phyloP scores from a whole-genome alignment of 2,888 invertebrate genomes.

The Trimorus sp. region DNA sequence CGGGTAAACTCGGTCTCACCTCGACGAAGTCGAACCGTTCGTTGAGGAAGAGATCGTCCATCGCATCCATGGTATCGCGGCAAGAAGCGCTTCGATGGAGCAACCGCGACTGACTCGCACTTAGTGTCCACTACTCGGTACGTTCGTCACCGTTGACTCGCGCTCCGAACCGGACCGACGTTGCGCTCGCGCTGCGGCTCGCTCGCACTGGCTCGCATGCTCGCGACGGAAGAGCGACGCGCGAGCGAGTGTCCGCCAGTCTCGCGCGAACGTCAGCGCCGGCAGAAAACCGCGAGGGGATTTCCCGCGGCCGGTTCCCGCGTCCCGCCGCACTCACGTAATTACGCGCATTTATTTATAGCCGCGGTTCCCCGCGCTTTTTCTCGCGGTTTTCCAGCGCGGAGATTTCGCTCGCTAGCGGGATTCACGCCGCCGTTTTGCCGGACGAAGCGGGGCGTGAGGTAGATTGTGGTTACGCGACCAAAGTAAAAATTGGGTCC shows the following conservation, averaged over 20 bases:
- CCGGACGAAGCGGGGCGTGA: not conserved
- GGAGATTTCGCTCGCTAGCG: not conserved
- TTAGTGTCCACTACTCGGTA: not conserved
- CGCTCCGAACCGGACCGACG: conserved; percentile 12
- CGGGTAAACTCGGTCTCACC: too few species aligned
- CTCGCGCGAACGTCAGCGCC: conserved; percentile 2
- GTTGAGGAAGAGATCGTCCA: conserved; percentile 47
- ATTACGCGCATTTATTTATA: conserved; percentile 3
- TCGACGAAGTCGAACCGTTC: conserved; percentile 49
- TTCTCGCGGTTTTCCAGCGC: not conserved
- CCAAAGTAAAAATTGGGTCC: too few species aligned
- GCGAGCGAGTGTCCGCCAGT: too few species aligned
- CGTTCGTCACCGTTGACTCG: conserved; percentile 24
- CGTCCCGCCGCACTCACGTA: conserved; percentile 7
- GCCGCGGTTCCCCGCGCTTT: not conserved
- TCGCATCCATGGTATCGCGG: conserved; percentile 30
- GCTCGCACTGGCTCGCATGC: conserved; percentile 26
- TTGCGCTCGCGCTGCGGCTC: conserved; percentile 43
- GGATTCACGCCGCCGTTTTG: too few species aligned
- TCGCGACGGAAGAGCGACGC: too few species aligned
- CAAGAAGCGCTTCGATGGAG: not conserved
- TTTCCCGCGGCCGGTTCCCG: conserved; percentile 17
- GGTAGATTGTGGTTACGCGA: conserved; percentile 16
- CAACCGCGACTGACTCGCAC: not conserved
- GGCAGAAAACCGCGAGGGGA: conserved; percentile 43